Conservation (phyloP, 2,888 invertebrate genomes). For the Saturnia japonica region DNA sequence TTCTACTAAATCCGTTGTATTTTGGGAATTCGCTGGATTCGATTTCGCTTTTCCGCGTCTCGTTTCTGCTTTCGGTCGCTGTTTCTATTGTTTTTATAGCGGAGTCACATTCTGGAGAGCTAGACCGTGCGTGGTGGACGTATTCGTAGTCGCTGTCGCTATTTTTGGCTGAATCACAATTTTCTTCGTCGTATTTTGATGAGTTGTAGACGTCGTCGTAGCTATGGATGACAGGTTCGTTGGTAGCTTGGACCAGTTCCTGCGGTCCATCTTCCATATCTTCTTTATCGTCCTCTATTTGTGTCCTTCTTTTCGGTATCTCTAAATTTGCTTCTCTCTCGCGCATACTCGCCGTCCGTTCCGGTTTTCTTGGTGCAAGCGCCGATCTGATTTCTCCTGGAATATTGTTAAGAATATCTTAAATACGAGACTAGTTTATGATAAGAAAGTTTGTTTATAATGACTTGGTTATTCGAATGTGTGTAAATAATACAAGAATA, state of each 20-base stretch:
- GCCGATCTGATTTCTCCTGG: constrained; percentile 91
- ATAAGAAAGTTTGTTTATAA: not conserved
- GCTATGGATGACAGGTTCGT: constrained; percentile 72
- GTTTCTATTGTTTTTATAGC: constrained; percentile 73
- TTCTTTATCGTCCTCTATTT: constrained; percentile 80
- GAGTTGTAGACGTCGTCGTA: constrained; percentile 78
- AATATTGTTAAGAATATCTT: constrained; percentile 36
- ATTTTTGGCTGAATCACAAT: constrained; percentile 73
- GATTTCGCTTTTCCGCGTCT: constrained; percentile 55
- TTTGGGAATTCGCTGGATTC: constrained; percentile 80
- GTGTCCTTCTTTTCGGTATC: constrained; percentile 75
- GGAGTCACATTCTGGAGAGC: constrained; percentile 86
- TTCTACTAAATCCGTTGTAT: constrained; percentile 81
- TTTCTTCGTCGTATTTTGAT: constrained; percentile 72
- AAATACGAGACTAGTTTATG: not conserved
- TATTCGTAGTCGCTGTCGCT: constrained; percentile 85
- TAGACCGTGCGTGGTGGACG: constrained; percentile 84
- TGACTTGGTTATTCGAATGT: not conserved
- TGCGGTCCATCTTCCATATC: constrained; percentile 70
- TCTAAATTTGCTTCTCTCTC: constrained; percentile 87
- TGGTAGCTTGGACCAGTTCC: constrained; percentile 73
- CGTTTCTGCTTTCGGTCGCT: constrained; percentile 50
- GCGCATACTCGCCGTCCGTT: constrained; percentile 92
- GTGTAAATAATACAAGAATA: too few relatives aligned
- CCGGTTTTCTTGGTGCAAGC: constrained; percentile 91